Evolutionary conservation across 2,888 invertebrate species (phyloP), one percentile per base, ranked within the genome.

Genomic region (Petrophora chlorosata): DNA sequence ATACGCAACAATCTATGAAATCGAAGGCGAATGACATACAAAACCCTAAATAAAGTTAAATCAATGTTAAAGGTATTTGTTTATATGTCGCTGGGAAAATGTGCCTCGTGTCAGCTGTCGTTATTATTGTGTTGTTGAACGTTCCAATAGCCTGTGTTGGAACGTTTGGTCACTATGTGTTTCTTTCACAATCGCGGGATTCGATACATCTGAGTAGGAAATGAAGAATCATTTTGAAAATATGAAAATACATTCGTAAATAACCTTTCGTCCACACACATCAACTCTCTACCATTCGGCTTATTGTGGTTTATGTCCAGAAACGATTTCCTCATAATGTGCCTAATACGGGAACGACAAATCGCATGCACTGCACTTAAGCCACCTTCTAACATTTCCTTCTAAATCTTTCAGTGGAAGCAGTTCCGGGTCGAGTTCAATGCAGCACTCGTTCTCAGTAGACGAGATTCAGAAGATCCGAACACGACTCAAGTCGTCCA

Each of bases 391-490:
- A 19, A 12, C 30, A 28, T 30, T 1, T 28, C 0, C 5, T 22
- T 23, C 8, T 1, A 3, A 30, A 0, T 38, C 39, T 85, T 84
- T n/a, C 81, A 94, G 94, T 73, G 94, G 94, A 47, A 94, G 94
- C 80, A 94, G 94, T 67, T 93, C 94, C 14, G 94, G 94, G 0
- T 95, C 94, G 13, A 92, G 94, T 49, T 95, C 95, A 8, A 92
- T 96, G 81, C 95, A 96, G 49, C 96, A 96, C 76, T 96, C 96
- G 55, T 94, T 96, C 84, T 96, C 95, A 40, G 96, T 96, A 48
- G 96, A 97, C 79, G 97, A 97, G 84, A 96, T 97, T 43, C 96
- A 96, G 77, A 96, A 96, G 80, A 95, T 96, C 56, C 92, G 96
- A 59, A 95, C 95, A 16, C 94, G 95, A 67, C 90, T 97, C 49